Evolutionary conservation across 2,888 invertebrate species (phyloP), one percentile per base, ranked within the genome.

Genomic region (Platynereis dumerilii): DNA sequence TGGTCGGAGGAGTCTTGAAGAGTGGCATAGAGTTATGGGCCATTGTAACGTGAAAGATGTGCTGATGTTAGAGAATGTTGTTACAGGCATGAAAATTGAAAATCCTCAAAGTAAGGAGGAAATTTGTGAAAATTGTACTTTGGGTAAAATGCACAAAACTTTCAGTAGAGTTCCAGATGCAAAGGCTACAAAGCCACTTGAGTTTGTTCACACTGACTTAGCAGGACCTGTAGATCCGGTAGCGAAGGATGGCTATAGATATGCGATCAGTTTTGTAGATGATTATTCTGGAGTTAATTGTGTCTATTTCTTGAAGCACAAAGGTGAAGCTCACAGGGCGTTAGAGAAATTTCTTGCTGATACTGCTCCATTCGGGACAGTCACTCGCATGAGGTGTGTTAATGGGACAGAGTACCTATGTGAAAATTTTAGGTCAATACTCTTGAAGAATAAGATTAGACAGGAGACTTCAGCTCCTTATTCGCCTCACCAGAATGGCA

Each of bases 401-500:
- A 60, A 60, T 48, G 52, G 60, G 10, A n/a, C 48, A 60, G 48
- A 60, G 26, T 48, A 48, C 60, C 52, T 26, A 20, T 44, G 34
- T 12, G 34, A 48, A 5, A 3, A 45, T 3, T 60, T 48, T 48
- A 22, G 56, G 24, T 29, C 52, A 39, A 15, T 68, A 10, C 22
- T 68, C 12, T 56, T 24, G 42, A 24, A 58, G 7, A n/a, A 64
- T 29, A 48, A 55, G 29, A 65, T 64, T 22, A 58, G 27, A 56
- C 67, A 67, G 59, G 65, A 65, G 28, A 56, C 26, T n/a, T 56
- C 57, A 26, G 65, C 63, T 10, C 66, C 68, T n/a, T 62, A 58
- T 56, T 66, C 62, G 20, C 66, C 65, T 17, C 68, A 68, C 52
- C 68, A 66, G 27, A 71, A 71, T 67, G 66, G 71, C 22, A 68